Base-by-base conservation (phyloP, 2,113 vertebrate genomes). In the Catharus fuscescens region DNA sequence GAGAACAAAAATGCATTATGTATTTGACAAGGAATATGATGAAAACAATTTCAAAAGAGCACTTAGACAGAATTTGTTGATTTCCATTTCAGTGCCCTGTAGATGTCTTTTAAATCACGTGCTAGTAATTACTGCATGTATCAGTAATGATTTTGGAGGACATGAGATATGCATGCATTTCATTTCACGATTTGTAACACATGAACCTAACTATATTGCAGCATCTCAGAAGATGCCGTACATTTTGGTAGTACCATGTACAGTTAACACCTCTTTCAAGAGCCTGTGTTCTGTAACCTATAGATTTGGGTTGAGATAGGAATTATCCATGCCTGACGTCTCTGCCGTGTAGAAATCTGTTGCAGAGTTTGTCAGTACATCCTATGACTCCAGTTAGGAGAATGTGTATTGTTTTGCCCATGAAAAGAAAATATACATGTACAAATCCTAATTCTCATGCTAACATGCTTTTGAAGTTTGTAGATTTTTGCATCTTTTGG, bases 1-100 rank as follows among this genome's bases (percentile, higher is more conserved):
- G 94, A 93, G 90, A 94, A 97, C 92, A 97, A 96, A 96, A 97
- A 93, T 95, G 73, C 87, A 96, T 97, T 96, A 97, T 96, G 88
- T 93, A 88, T 97, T 97, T 96, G 97, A 97, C 94, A 97, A 94
- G 83, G 92, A 96, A 92, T 91, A 96, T 94, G 94, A 96, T 73
- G 87, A 92, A 96, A 97, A 96, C 93, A 97, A 92, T 97, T 97
- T 97, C 64, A 47, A 60, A 94, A 52, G 96, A 96, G 88, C 21
- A 0, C 78, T 77, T 89, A 80, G 92, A 82, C 80, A 93, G 83
- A 96, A 95, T 95, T 95, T 88, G 93, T 95, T 96, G 85, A 77
- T 96, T 97, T 95, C 87, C 62, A 52, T 93, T 93, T 94, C 88
- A 76, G 29, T 85, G 90, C 95, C 91, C 96, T 96, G 88, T 95